Percentiles rank a stretch among this genome's conserved stretches.
phyloP scores from a whole-genome alignment of 2,113 vertebrate genomes.

The Platichthys stellatus region DNA sequence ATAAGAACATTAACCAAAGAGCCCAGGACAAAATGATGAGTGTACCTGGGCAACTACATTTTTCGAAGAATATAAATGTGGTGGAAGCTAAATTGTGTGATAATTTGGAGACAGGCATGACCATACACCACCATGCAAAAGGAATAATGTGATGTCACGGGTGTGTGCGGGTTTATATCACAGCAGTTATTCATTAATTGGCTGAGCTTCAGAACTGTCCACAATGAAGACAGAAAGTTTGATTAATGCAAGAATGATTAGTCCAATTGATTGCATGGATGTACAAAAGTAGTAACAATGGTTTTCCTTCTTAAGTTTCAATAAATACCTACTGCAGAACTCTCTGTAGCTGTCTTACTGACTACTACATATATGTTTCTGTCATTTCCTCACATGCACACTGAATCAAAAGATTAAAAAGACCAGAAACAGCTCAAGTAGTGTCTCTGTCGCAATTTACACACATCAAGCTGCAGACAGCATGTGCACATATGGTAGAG shows the following conservation, averaged over 20 bases:
- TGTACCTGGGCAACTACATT: not conserved
- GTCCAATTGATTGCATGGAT: slow-evolving; percentile 15
- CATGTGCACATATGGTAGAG: slow-evolving; percentile 37
- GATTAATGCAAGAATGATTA: slow-evolving; percentile 8
- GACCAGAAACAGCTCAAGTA: slow-evolving; percentile 3
- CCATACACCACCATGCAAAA: not conserved
- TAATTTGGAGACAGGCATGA: not conserved
- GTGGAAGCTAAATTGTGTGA: not conserved
- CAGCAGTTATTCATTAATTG: not conserved
- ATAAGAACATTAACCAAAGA: not conserved
- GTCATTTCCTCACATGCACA: not conserved
- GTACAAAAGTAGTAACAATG: not conserved
- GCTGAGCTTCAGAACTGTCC: not conserved
- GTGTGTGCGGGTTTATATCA: not conserved
- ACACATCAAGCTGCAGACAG: not conserved
- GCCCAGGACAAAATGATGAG: not conserved
- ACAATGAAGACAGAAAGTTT: not conserved
- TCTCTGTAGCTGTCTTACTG: not conserved
- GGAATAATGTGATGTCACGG: not conserved
- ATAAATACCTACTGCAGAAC: not conserved
- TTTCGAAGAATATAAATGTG: not conserved
- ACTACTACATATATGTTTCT: slow-evolving; percentile 11
- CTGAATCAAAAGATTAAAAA: slow-evolving; percentile 1
- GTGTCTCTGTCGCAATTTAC: not conserved
- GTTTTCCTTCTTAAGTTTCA: not conserved